A percentile compares a stretch with the other conserved stretches of the same genome.
Conservation (phyloP, 2,113 vertebrate species). For the Paralichthys olivaceus region DNA sequence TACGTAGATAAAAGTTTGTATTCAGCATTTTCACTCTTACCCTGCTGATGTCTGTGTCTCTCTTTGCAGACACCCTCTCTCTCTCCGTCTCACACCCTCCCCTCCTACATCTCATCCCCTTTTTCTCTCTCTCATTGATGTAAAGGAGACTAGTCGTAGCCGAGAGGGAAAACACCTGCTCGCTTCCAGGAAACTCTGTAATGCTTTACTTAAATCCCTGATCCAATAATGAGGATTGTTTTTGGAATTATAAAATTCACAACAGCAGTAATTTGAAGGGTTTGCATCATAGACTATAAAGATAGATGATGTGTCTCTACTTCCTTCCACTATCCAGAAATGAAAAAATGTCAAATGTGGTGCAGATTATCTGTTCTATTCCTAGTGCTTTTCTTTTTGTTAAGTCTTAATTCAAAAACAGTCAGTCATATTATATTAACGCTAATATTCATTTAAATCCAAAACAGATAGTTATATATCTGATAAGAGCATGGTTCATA, state of each 20-base stretch:
- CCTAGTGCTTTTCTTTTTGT: too few species aligned
- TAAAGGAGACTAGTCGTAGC: conserved; percentile 22
- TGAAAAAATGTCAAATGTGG: too few species aligned
- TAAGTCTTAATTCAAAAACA: neutral
- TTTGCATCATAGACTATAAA: too few species aligned
- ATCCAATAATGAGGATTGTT: neutral
- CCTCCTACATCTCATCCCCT: neutral
- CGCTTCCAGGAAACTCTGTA: neutral
- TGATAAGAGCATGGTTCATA: neutral
- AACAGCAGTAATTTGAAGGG: neutral
- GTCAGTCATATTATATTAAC: neutral
- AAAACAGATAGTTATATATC: neutral
- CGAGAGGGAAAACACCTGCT: conserved; percentile 13
- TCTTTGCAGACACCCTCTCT: conserved; percentile 24
- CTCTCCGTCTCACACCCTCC: conserved; percentile 14
- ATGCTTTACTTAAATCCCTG: neutral
- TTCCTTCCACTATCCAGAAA: too few species aligned
- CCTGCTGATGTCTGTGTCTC: conserved; percentile 25
- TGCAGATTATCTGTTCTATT: too few species aligned
- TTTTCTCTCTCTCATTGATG: neutral
- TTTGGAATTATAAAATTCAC: neutral
- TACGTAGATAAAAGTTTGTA: conserved; percentile 20
- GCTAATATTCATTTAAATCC: neutral
- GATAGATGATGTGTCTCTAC: too few species aligned
- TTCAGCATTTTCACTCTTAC: conserved; percentile 30